Evolutionary conservation across 2,113 vertebrate genomes (phyloP).

Genomic region (Phocoena phocoena): DNA sequence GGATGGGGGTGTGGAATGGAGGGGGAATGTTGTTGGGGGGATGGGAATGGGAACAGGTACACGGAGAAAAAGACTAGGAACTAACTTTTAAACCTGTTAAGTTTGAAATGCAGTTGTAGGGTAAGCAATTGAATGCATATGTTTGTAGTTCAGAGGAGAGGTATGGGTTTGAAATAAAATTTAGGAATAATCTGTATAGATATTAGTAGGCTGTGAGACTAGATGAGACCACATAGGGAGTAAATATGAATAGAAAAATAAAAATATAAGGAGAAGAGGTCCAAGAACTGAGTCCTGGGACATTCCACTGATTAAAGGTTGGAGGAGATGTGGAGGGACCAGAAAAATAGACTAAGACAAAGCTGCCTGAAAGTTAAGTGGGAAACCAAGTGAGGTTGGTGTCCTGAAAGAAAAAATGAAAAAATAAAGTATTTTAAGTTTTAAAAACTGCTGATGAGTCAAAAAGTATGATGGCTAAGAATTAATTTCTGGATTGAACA

Average conservation of each 20-base stretch:
- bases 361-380: background rate
- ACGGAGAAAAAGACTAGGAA: background rate
- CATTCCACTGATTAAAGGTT: background rate
- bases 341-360: background rate
- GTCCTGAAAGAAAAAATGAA: background rate
- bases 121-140: background rate
- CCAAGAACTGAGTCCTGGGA: background rate
- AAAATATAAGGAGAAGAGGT: background rate
- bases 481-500: background rate
- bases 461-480: background rate
- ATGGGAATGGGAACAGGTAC: background rate
- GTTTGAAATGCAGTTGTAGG: background rate
- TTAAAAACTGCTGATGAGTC: background rate
- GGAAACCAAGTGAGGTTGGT: background rate
- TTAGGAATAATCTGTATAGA: background rate
- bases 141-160: background rate
- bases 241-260: background rate
- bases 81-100: background rate
- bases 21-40: background rate
- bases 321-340: background rate
- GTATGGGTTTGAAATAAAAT: background rate
- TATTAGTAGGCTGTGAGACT: background rate
- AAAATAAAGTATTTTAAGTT: background rate
- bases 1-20: background rate
- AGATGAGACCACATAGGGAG: background rate